These are phyloP conservation scores for Oreonectes daqikongensis DNA, from an alignment of 2,797 vertebrate species.

Conservation along the genomic window DNA sequence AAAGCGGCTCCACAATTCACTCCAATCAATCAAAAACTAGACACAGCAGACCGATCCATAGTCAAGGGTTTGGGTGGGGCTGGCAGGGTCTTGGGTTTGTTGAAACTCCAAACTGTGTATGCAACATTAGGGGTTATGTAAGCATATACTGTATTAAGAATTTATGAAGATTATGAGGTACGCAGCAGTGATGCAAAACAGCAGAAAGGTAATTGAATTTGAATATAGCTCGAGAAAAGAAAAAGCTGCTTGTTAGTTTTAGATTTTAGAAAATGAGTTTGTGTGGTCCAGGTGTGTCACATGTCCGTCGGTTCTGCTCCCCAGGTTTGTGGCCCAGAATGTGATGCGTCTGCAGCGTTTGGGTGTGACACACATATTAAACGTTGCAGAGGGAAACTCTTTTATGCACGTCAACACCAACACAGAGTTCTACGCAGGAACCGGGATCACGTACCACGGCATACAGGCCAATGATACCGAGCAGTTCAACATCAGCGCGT, in stretches of 20 bases:
- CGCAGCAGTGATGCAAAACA: not conserved
- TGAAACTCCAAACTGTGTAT: not conserved
- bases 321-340: slow-evolving; percentile 92
- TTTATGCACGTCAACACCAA: slow-evolving; percentile 99
- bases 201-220: not conserved
- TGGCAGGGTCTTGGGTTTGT: slow-evolving; percentile 9
- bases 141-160: not conserved
- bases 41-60: slow-evolving; percentile 54
- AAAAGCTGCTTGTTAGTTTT: not conserved
- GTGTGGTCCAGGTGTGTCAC: slow-evolving; percentile 27
- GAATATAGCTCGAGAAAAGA: not conserved
- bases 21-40: slow-evolving; percentile 62
- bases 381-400: slow-evolving; percentile 93
- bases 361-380: slow-evolving; percentile 94
- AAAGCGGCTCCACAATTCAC: slow-evolving; percentile 55
- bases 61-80: slow-evolving; percentile 12
- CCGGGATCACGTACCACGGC: slow-evolving; percentile 91
- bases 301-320: slow-evolving; percentile 34
- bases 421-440: slow-evolving; percentile 89
- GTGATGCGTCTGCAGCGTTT: slow-evolving; percentile 87
- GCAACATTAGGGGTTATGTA: not conserved
- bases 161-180: slow-evolving; percentile 1
- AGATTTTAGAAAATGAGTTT: slow-evolving; percentile 5
- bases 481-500: slow-evolving; percentile 92
- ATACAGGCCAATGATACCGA: slow-evolving; percentile 93